Evolutionary conservation across 2,888 invertebrate genomes (phyloP).

Genomic region (Cephonodes hylas): DNA sequence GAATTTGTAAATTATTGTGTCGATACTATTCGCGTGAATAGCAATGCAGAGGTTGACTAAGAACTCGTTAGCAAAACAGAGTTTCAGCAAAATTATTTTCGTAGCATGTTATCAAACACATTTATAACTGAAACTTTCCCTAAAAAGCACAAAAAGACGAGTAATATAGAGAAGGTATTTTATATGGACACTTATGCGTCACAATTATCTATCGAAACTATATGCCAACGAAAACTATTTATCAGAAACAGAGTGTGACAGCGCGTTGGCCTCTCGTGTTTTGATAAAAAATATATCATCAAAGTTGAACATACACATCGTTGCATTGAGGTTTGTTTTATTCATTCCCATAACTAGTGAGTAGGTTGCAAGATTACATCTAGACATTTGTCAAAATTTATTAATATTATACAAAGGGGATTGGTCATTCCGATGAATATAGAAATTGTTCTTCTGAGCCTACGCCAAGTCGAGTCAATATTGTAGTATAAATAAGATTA

Average conservation of each 20-base stretch:
- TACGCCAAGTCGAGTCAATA: too few species aligned
- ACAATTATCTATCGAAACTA: not conserved
- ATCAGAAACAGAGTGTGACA: not conserved
- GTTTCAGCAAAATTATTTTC: too few species aligned
- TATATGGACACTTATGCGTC: not conserved
- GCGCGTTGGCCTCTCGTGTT: not conserved
- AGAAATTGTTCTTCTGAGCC: too few species aligned
- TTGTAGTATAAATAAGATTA: too few species aligned
- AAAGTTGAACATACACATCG: not conserved
- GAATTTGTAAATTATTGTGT: too few species aligned
- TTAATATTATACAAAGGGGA: not conserved
- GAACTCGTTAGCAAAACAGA: too few species aligned
- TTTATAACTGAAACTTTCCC: not conserved
- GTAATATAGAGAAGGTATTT: not conserved
- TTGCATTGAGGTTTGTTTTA: not conserved
- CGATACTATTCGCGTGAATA: too few species aligned
- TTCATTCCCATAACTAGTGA: not conserved
- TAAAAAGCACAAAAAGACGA: not conserved
- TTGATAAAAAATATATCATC: not conserved
- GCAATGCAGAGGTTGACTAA: too few species aligned
- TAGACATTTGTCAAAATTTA: not conserved
- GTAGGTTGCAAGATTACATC: not conserved
- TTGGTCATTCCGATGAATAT: too few species aligned
- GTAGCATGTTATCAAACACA: not conserved
- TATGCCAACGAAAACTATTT: not conserved